Evolutionary conservation across 1,140 invertebrate genomes (phyloP).

Genomic region (Cecropterus lyciades): DNA sequence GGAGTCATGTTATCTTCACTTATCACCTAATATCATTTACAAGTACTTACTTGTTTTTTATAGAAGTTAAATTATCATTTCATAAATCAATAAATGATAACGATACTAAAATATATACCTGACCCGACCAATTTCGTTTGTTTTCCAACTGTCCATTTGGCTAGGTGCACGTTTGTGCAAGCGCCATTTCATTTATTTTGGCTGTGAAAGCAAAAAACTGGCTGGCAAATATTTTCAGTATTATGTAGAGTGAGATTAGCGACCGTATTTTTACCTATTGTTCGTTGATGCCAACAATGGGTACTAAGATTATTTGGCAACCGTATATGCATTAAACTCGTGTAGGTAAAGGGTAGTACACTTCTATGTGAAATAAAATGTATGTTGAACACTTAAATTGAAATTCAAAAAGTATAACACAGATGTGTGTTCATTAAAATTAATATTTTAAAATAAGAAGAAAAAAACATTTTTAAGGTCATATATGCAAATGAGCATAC

Average conservation of each 20-base stretch:
- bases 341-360: not conserved
- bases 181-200: not conserved
- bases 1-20: too few species aligned
- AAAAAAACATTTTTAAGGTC: too few species aligned
- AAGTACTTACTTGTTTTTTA: too few species aligned
- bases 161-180: not conserved
- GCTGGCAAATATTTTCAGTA: not conserved
- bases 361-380: not conserved
- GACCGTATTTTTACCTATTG: conserved; percentile 1
- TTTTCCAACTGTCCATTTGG: not conserved
- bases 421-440: too few species aligned
- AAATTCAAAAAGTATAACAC: too few species aligned
- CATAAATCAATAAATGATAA: too few species aligned
- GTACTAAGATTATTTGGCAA: not conserved
- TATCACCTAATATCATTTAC: too few species aligned
- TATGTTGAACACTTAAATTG: too few species aligned
- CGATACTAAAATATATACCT: too few species aligned
- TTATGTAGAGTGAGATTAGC: conserved; percentile 1
- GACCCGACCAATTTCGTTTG: not conserved
- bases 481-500: too few species aligned
- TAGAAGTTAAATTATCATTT: too few species aligned
- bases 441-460: too few species aligned
- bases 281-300: not conserved
- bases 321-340: not conserved
- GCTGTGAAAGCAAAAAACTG: not conserved